A percentile compares a stretch with the other conserved stretches of the same genome.
Conservation (phyloP, 2,888 invertebrate genomes). For the Dicyrtoma fusca region DNA sequence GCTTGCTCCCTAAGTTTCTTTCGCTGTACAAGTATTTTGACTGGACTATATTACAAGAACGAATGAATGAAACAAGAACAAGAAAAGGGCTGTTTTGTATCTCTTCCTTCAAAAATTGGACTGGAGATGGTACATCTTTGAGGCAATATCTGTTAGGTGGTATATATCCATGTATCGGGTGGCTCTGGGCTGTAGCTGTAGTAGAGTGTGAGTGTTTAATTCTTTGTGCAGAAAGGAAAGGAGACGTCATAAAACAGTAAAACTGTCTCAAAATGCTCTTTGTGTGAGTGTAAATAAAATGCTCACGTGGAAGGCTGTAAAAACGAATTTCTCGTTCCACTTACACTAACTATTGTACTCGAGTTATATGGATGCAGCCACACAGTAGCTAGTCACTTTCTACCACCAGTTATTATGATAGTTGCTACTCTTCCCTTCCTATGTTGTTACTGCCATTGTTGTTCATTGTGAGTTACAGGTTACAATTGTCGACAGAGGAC, state of each 20-base stretch:
- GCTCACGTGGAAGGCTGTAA: slow-evolving; percentile 30
- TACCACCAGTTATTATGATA: no score
- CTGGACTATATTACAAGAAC: no score
- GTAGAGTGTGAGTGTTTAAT: slow-evolving; percentile 1
- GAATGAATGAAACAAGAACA: background rate
- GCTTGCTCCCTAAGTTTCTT: no score
- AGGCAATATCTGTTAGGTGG: no score
- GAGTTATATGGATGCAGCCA: no score
- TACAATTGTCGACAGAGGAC: no score
- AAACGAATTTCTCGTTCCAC: slow-evolving; percentile 6
- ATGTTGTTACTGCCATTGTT: no score
- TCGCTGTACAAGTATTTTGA: background rate
- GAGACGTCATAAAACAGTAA: slow-evolving; percentile 47
- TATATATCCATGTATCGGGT: no score
- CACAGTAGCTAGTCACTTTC: no score
- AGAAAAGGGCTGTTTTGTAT: slow-evolving; percentile 29
- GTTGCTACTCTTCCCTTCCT: no score
- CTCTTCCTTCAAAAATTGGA: slow-evolving; percentile 13
- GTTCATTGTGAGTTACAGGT: no score
- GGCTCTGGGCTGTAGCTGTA: no score
- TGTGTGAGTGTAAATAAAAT: slow-evolving; percentile 26
- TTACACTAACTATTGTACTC: background rate
- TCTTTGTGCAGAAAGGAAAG: slow-evolving; percentile 11
- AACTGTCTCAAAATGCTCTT: slow-evolving; percentile 42
- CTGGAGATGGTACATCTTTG: background rate